Base-by-base conservation (phyloP, 2,797 vertebrate species). In the Astyanax mexicanus region DNA sequence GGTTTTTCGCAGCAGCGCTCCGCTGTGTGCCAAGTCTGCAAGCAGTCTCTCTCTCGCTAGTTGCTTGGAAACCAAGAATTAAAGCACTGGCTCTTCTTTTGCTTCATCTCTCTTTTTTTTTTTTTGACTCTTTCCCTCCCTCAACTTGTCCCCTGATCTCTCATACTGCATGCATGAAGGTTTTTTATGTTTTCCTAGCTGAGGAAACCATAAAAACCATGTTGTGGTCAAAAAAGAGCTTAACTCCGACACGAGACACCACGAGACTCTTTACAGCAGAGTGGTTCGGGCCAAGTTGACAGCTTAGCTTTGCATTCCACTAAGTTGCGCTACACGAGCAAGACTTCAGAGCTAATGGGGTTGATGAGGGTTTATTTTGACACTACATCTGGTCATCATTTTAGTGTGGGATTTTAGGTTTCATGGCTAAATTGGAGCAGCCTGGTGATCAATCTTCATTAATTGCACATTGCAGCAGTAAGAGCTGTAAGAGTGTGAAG, bases 1-100 rank as follows among this genome's bases (percentile, higher is more conserved):
- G 70, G 32, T 68, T 81, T 73, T n/a, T n/a, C n/a, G n/a, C 77
- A 67, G 68, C 58, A 71, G 75, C 57, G 52, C 69, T 65, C 57
- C 40, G 42, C 82, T 40, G 58, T 74, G 58, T 80, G 80, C 72
- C 17, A 49, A 80, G 54, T 72, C 55, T 47, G 37, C 69, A 57
- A 79, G 51, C 73, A 55, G 64, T 49, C 74, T 76, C 54, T 71
- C 75, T 49, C 74, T 76, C 54, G 71, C 75, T 77, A 77, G 83
- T 84, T 84, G 83, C 83, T 84, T 81, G 69, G 83, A 84, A 81
- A 84, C 83, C 79, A 75, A 77, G 75, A 72, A 81, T 78, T 70
- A 81, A 69, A 75, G 71, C 61, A 32, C 75, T 23, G 12, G 35
- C 52, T 32, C 58, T 42, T 29, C 25, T 27, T 60, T 19, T 44